Evolutionary conservation across 2,797 vertebrate species (phyloP).

Genomic region (Hyperoplus lanceolatus): DNA sequence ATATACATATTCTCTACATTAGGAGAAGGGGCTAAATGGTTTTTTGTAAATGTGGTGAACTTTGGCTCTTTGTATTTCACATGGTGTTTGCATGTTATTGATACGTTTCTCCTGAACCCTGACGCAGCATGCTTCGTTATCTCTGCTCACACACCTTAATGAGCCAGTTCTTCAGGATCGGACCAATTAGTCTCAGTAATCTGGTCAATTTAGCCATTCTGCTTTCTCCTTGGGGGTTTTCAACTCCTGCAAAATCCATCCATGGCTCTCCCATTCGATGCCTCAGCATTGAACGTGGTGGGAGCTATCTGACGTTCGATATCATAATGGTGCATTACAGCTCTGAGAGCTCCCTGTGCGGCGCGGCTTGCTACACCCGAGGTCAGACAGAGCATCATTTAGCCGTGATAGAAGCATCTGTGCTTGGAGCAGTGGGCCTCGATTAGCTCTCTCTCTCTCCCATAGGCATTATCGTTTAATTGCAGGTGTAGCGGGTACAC

Average conservation of each 20-base stretch:
- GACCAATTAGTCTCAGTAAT: slow-evolving; percentile 78
- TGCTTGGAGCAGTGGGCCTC: slow-evolving; percentile 44
- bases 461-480: slow-evolving; percentile 77
- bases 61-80: slow-evolving; percentile 3
- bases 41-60: slow-evolving; percentile 13
- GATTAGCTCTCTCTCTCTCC: slow-evolving; percentile 37
- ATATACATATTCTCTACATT: neutral
- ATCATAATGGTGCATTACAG: slow-evolving; percentile 80
- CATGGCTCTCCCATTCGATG: slow-evolving; percentile 35
- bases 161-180: slow-evolving; percentile 66
- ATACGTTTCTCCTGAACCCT: slow-evolving; percentile 28
- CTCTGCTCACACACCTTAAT: slow-evolving; percentile 61
- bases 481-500: slow-evolving; percentile 68
- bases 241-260: slow-evolving; percentile 43
- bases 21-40: neutral
- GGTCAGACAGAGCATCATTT: slow-evolving; percentile 75
- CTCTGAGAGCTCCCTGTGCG: slow-evolving; percentile 59
- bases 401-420: slow-evolving; percentile 68
- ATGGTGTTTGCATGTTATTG: slow-evolving; percentile 26
- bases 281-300: slow-evolving; percentile 13
- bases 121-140: slow-evolving; percentile 56
- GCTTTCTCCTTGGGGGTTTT: slow-evolving; percentile 58
- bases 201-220: slow-evolving; percentile 73
- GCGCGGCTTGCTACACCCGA: slow-evolving; percentile 51
- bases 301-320: slow-evolving; percentile 62